phyloP scores from a whole-genome alignment of 1,140 invertebrate species.

The Cepaea nemoralis region DNA sequence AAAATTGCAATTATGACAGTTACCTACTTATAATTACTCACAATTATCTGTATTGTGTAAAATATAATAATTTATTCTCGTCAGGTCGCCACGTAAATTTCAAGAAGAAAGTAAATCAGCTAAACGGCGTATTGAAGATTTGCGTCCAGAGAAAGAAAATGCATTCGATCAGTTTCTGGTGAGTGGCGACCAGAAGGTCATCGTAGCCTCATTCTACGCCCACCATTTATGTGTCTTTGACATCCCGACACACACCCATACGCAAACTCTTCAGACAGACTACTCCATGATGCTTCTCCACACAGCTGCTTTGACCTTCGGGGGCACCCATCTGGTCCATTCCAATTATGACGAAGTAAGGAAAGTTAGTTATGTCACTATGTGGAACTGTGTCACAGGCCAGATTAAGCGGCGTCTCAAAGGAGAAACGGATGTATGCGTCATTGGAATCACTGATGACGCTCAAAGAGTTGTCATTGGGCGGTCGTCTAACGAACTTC shows the following conservation, averaged over 20 bases:
- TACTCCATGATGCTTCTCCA: slow-evolving; percentile 67
- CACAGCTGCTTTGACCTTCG: slow-evolving; percentile 62
- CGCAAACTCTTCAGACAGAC: slow-evolving; percentile 63
- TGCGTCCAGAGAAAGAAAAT: slow-evolving; percentile 67
- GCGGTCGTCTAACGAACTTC: slow-evolving; percentile 61
- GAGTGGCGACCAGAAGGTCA: slow-evolving; percentile 63
- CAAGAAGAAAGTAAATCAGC: slow-evolving; percentile 58
- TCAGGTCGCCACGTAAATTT: too few species aligned
- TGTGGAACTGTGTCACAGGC: slow-evolving; percentile 67
- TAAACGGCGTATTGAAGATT: slow-evolving; percentile 56
- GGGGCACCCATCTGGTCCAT: slow-evolving; percentile 66
- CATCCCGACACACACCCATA: slow-evolving; percentile 56
- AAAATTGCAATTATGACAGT: too few species aligned
- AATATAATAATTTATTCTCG: too few species aligned
- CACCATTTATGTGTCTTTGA: slow-evolving; percentile 70
- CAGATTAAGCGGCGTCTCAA: slow-evolving; percentile 64
- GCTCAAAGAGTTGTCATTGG: slow-evolving; percentile 66
- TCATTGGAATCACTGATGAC: slow-evolving; percentile 65
- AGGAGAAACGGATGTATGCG: slow-evolving; percentile 67
- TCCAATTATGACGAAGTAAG: slow-evolving; percentile 69
- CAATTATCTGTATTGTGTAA: too few species aligned
- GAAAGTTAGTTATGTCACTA: slow-evolving; percentile 69
- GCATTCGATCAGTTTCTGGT: slow-evolving; percentile 65
- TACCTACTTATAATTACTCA: too few species aligned
- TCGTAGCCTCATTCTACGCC: slow-evolving; percentile 70